phyloP scores from a whole-genome alignment of 2,888 invertebrate species.

The Pteria penguin region DNA sequence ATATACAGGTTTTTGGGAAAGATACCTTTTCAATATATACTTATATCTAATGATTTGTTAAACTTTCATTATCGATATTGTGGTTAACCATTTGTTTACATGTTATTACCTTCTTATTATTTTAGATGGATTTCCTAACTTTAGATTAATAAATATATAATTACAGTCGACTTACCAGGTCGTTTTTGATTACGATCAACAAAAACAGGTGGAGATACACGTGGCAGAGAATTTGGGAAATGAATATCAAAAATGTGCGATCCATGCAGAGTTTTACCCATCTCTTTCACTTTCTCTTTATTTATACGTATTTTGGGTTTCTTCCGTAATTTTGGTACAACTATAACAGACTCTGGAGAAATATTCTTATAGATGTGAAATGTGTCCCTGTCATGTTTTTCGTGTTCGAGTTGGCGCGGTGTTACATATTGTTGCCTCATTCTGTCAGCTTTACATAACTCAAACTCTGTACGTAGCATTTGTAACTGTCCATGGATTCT shows the following conservation, averaged over 20 bases:
- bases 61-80: too few species aligned
- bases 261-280: not conserved
- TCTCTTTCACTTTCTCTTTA: not conserved
- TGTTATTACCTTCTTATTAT: too few species aligned
- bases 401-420: slow-evolving; percentile 3
- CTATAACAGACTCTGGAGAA: not conserved
- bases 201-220: not conserved
- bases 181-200: too few species aligned
- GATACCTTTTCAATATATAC: too few species aligned
- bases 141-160: too few species aligned
- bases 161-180: too few species aligned
- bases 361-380: not conserved
- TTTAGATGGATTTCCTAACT: too few species aligned
- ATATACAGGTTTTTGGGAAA: too few species aligned
- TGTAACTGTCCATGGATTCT: not conserved
- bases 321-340: not conserved
- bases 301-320: not conserved
- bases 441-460: not conserved
- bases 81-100: too few species aligned
- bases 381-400: not conserved
- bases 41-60: too few species aligned
- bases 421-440: slow-evolving; percentile 13
- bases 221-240: not conserved
- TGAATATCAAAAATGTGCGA: not conserved
- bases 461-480: not conserved